Conservation (phyloP, 2,888 invertebrate species). For the Ceramica pisi region DNA sequence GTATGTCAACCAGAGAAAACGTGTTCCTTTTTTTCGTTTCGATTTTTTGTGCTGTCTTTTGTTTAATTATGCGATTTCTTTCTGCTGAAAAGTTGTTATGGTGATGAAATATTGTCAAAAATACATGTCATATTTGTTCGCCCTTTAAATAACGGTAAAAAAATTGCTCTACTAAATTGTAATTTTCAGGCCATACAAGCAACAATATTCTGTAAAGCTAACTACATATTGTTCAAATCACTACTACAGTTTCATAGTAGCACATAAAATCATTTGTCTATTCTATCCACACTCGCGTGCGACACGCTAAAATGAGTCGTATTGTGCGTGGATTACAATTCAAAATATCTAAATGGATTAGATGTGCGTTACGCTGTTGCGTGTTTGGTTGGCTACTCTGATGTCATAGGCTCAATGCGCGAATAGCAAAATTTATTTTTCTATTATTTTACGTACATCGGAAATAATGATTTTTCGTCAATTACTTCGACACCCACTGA, state of each 20-base stretch:
- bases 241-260: constrained; percentile 25
- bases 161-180: background rate
- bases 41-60: too few relatives aligned
- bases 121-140: background rate
- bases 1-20: too few relatives aligned
- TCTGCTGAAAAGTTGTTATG: too few relatives aligned
- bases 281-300: background rate
- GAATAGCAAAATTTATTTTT: constrained; percentile 50
- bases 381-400: constrained; percentile 5
- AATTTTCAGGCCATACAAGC: constrained; percentile 19
- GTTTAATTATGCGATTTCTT: too few relatives aligned
- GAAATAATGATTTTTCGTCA: constrained; percentile 29
- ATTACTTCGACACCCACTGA: constrained; percentile 16
- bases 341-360: background rate
- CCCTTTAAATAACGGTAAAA: background rate
- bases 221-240: constrained; percentile 28
- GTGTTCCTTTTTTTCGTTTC: background rate
- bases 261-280: constrained; percentile 43
- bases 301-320: constrained; percentile 10
- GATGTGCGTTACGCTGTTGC: background rate
- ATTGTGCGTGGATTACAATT: rapidly evolving
- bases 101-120: too few relatives aligned
- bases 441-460: constrained; percentile 31
- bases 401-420: constrained; percentile 47
- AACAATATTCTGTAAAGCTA: constrained; percentile 29